A percentile compares a stretch with the other conserved stretches of the same genome.
These are phyloP conservation scores for Podargus strigoides DNA, from an alignment of 2,797 vertebrate genomes.

Conservation along the genomic window DNA sequence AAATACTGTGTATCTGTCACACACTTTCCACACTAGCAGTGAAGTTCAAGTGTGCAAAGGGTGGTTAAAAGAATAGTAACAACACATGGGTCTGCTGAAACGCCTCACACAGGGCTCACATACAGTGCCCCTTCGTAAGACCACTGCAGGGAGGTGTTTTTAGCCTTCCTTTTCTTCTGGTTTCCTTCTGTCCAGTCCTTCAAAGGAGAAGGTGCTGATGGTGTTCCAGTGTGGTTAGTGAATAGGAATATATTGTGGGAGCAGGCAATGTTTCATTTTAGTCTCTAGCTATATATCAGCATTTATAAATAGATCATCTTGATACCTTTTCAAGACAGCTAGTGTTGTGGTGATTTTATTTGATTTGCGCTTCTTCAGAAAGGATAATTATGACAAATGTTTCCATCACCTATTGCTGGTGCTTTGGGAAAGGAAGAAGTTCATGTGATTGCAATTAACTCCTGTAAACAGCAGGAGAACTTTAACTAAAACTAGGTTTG, in stretches of 20 bases:
- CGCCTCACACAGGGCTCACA: neutral
- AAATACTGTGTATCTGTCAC: constrained; percentile 17
- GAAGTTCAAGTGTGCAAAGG: neutral
- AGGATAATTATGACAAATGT: constrained; percentile 55
- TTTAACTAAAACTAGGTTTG: neutral
- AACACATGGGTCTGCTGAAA: neutral
- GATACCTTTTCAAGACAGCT: neutral
- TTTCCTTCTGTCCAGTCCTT: neutral
- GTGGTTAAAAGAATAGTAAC: neutral
- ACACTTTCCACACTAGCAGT: neutral
- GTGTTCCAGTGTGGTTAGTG: neutral
- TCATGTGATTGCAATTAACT: constrained; percentile 36
- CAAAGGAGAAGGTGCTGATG: neutral
- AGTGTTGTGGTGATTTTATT: constrained; percentile 34
- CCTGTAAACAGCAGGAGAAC: neutral
- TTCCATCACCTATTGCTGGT: constrained; percentile 21
- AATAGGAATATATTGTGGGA: neutral
- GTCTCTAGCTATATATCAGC: neutral
- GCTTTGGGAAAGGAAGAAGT: constrained; percentile 23
- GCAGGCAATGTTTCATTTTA: neutral
- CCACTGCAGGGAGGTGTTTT: neutral
- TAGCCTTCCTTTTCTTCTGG: neutral
- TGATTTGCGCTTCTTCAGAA: neutral
- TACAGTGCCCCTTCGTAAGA: neutral
- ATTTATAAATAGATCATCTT: constrained; percentile 33